Percentiles rank a stretch among this genome's conserved stretches.
phyloP scores from a whole-genome alignment of 2,888 invertebrate species.

The Ophion slaviceki region DNA sequence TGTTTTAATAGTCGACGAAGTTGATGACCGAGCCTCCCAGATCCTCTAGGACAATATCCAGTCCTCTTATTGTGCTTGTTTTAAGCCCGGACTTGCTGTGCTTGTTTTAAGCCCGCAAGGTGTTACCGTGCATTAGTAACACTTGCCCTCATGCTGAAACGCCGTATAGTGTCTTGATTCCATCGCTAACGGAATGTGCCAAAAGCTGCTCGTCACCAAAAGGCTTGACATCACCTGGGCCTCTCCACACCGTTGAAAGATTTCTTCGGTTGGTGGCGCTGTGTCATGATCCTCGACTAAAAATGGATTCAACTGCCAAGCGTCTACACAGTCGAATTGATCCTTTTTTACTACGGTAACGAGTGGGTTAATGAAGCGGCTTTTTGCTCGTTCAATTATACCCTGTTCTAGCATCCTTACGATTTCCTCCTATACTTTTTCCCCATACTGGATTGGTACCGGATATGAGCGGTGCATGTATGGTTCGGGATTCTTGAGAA shows the following conservation, averaged over 20 bases:
- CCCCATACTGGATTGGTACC: no score
- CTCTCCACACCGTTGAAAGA: background rate
- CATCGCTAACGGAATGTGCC: background rate
- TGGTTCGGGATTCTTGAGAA: background rate
- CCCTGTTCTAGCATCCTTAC: background rate
- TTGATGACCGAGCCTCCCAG: slow-evolving; percentile 14
- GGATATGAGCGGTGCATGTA: no score
- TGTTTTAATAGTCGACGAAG: slow-evolving; percentile 46
- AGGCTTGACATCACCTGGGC: background rate
- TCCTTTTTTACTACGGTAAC: slow-evolving; percentile 7
- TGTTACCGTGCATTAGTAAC: no score
- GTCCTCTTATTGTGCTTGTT: no score
- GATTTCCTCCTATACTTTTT: background rate
- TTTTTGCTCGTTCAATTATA: background rate
- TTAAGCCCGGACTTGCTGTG: no score
- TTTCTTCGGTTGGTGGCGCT: no score
- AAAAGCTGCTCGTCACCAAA: slow-evolving; percentile 3
- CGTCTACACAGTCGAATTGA: slow-evolving; percentile 3
- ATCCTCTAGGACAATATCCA: background rate
- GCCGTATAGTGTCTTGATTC: no score
- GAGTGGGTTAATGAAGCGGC: background rate
- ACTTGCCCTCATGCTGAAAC: no score
- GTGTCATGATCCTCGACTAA: background rate
- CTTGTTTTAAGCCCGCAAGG: no score
- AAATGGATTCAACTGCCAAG: slow-evolving; percentile 2